Conservation (phyloP, 2,113 vertebrate genomes). For the Clarias magur region DNA sequence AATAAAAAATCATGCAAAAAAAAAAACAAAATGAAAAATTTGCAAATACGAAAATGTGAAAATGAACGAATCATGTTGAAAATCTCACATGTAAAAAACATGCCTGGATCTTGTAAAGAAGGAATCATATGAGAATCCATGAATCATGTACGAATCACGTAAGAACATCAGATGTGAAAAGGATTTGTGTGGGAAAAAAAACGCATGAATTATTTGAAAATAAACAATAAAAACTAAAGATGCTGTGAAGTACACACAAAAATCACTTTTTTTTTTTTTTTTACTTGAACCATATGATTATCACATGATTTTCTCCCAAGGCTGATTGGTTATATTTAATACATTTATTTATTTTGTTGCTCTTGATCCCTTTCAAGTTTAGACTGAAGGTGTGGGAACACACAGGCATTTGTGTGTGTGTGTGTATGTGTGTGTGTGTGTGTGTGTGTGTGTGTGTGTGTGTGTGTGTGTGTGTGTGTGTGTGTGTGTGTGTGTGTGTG, state of each 20-base stretch:
- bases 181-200: background rate
- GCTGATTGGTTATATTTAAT: background rate
- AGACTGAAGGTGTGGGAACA: background rate
- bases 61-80: background rate
- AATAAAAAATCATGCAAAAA: background rate
- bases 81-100: background rate
- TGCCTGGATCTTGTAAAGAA: too few relatives aligned
- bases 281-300: background rate
- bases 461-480: constrained; percentile 19
- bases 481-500: constrained; percentile 25
- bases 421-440: constrained; percentile 22
- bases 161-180: background rate
- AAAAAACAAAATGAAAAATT: background rate
- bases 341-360: background rate
- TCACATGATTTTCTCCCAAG: background rate
- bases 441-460: constrained; percentile 22
- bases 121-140: background rate
- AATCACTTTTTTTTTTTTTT: background rate
- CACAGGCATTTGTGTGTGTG: constrained; percentile 4
- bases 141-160: background rate
- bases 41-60: background rate
- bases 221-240: background rate
- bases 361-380: constrained; percentile 24
- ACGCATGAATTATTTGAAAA: background rate
- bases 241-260: background rate